Conservation (phyloP, 2,797 vertebrate genomes). For the Rhincodon typus region DNA sequence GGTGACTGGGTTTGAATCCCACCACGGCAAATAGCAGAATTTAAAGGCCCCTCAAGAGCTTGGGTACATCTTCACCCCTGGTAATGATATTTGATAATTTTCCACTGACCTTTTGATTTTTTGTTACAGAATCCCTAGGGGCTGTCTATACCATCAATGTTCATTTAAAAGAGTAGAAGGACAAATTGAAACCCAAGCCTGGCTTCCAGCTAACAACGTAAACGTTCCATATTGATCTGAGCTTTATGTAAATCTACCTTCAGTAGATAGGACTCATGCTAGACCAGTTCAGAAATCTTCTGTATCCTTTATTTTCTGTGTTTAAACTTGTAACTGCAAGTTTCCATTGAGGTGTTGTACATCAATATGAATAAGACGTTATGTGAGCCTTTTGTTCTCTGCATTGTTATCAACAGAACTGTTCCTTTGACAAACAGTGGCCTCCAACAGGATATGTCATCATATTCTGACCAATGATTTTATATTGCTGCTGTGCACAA, state of each 20-base stretch:
- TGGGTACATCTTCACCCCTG: no score
- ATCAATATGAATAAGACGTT: neutral
- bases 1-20: no score
- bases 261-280: neutral
- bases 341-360: neutral
- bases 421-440: neutral
- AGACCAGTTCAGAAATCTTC: neutral
- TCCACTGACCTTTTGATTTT: no score
- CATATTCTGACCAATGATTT: neutral
- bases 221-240: neutral
- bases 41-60: no score
- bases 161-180: neutral
- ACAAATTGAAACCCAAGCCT: neutral
- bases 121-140: no score
- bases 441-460: neutral
- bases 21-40: no score
- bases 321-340: neutral
- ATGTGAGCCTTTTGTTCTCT: neutral
- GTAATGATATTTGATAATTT: no score
- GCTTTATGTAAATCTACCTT: neutral
- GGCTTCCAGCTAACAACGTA: neutral
- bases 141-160: no score
- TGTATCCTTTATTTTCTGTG: neutral
- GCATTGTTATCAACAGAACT: neutral
- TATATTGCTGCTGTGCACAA: neutral